phyloP scores from a whole-genome alignment of 2,113 vertebrate genomes.

The Grammomys dolichurus region DNA sequence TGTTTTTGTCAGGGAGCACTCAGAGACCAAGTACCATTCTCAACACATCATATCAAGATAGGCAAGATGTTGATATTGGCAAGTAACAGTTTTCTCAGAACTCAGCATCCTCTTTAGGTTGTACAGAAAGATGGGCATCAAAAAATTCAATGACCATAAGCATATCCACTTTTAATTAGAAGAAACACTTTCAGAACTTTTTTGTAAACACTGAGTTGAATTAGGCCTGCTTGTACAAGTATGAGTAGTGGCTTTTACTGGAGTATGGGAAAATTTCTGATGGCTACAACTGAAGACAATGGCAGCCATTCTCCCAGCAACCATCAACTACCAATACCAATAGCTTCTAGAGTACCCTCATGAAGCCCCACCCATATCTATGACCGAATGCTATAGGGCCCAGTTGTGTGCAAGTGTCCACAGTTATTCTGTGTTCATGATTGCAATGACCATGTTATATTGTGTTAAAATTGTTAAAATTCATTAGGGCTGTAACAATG shows the following conservation, averaged over 20 bases:
- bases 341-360: too few relatives aligned
- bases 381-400: neutral
- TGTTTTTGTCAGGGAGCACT: neutral
- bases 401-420: neutral
- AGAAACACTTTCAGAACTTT: neutral
- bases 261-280: neutral
- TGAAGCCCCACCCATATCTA: neutral
- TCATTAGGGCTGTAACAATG: too few relatives aligned
- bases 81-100: neutral
- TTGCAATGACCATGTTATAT: neutral
- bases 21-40: neutral
- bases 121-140: neutral
- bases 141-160: neutral
- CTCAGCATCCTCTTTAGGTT: conserved; percentile 19
- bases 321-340: neutral
- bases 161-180: neutral
- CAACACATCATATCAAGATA: neutral
- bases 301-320: neutral
- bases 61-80: neutral
- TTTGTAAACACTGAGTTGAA: neutral
- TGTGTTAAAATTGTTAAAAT: neutral
- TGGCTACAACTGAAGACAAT: neutral
- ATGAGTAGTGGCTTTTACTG: neutral
- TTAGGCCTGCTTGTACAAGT: neutral
- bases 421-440: neutral